These are phyloP conservation scores for Aricia artaxerxes DNA, from an alignment of 2,888 invertebrate species.

Conservation along the genomic window DNA sequence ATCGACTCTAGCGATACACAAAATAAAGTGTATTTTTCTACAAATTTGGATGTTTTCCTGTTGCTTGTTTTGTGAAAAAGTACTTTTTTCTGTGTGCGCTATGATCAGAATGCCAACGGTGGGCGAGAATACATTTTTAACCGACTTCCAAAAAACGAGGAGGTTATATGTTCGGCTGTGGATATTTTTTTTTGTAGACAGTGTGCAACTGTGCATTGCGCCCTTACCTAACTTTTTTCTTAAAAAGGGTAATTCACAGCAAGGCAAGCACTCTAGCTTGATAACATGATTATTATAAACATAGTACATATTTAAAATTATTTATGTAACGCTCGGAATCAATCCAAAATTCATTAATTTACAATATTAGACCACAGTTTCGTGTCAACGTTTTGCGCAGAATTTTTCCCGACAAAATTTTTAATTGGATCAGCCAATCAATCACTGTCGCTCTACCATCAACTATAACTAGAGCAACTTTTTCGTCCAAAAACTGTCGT, in stretches of 20 bases:
- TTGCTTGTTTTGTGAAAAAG: background rate
- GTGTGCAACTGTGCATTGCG: too few relatives aligned
- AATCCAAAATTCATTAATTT: background rate
- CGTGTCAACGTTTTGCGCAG: background rate
- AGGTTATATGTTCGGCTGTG: too few relatives aligned
- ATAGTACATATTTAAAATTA: background rate
- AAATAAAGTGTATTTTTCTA: background rate
- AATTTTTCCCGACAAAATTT: background rate
- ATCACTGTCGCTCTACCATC: background rate
- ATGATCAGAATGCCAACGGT: too few relatives aligned
- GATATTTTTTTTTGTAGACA: too few relatives aligned
- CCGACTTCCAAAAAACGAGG: too few relatives aligned
- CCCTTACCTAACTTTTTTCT: too few relatives aligned
- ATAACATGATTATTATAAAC: too few relatives aligned
- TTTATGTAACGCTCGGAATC: background rate
- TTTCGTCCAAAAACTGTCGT: background rate
- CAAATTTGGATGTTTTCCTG: background rate
- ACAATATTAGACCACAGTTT: background rate
- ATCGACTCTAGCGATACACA: background rate
- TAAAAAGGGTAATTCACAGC: too few relatives aligned
- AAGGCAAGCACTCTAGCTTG: too few relatives aligned
- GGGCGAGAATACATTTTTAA: too few relatives aligned
- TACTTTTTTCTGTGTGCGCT: too few relatives aligned
- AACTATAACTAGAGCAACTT: background rate
- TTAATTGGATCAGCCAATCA: background rate